Conservation (phyloP, 2,113 vertebrate species). For the Aegithalos caudatus region DNA sequence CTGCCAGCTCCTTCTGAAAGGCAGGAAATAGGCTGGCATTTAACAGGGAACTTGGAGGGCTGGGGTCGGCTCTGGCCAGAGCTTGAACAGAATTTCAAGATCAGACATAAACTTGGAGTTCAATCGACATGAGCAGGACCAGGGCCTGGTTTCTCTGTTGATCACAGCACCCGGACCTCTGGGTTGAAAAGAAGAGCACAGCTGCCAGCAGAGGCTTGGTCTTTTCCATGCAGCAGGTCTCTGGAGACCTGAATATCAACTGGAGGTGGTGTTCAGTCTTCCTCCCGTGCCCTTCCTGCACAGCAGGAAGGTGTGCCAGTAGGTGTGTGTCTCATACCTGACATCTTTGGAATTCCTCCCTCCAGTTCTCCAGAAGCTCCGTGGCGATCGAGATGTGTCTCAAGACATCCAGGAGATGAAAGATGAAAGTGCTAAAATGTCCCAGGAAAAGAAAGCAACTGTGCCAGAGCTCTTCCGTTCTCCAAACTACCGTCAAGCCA, state of each 20-base stretch:
- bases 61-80: not conserved
- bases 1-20: not conserved
- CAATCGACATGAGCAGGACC: not conserved
- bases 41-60: not conserved
- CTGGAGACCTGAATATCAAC: not conserved
- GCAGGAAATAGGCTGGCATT: not conserved
- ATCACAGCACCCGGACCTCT: not conserved
- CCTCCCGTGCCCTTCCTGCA: not conserved
- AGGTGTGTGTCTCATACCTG: not conserved
- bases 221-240: not conserved
- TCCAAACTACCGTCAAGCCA: conserved; percentile 84
- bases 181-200: not conserved
- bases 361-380: conserved; percentile 83
- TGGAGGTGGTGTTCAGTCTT: not conserved
- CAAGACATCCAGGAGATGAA: conserved; percentile 92
- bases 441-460: conserved; percentile 86
- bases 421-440: conserved; percentile 86
- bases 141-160: not conserved
- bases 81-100: not conserved
- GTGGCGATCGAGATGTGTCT: conserved; percentile 80
- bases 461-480: conserved; percentile 87
- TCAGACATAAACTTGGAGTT: not conserved
- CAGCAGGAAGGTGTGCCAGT: not conserved
- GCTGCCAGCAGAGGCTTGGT: not conserved
- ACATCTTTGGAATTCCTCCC: not conserved